Conservation (phyloP, 2,113 vertebrate genomes). For the Sporophila hypoxantha region DNA sequence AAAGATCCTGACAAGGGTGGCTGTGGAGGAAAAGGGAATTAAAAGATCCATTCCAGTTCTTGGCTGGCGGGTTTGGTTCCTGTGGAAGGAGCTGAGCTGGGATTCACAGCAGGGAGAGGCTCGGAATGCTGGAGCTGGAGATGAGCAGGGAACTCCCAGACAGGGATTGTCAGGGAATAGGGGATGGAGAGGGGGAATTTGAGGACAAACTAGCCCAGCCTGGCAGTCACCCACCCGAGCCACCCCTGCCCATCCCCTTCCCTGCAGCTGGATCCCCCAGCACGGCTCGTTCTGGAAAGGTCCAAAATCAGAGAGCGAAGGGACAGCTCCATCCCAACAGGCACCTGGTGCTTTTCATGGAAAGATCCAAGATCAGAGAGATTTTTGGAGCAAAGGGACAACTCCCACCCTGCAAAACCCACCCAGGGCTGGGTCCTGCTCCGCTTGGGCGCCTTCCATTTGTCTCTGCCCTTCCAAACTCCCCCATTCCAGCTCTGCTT, state of each 20-base stretch:
- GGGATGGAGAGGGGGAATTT: not conserved
- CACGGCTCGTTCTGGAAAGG: rapidly evolving
- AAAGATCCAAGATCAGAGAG: not conserved
- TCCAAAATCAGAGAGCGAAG: not conserved
- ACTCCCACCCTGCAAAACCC: not conserved
- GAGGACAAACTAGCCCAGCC: not conserved
- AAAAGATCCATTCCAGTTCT: not conserved
- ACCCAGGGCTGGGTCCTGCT: not conserved
- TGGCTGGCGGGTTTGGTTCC: not conserved
- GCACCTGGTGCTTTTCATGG: rapidly evolving
- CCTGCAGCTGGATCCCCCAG: not conserved
- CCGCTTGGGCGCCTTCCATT: not conserved
- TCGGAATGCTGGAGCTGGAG: not conserved
- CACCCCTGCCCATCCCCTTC: not conserved
- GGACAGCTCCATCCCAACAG: not conserved
- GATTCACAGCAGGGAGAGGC: not conserved
- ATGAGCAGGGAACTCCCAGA: not conserved
- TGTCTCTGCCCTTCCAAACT: not conserved
- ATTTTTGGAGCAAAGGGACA: not conserved
- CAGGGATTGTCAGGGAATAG: not conserved
- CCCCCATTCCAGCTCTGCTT: rapidly evolving
- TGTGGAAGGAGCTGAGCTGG: not conserved
- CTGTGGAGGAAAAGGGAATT: not conserved
- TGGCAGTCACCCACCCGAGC: not conserved
- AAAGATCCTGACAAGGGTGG: not conserved